phyloP scores from a whole-genome alignment of 2,797 vertebrate species.

The Peromyscus aztecus region DNA sequence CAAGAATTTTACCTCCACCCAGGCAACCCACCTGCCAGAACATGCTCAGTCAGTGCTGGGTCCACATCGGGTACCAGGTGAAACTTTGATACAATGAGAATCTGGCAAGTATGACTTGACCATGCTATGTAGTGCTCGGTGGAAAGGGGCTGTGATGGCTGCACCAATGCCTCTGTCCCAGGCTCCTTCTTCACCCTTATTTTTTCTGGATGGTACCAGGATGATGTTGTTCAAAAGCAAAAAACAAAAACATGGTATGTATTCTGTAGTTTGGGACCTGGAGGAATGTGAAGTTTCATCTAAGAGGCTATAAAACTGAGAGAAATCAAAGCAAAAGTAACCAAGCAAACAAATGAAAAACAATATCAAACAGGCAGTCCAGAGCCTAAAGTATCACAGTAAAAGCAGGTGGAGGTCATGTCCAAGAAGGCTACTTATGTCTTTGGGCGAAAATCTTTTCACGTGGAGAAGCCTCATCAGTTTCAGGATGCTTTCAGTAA shows the following conservation, averaged over 20 bases:
- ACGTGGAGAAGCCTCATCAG: not conserved
- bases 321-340: not conserved
- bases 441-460: not conserved
- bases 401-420: not conserved
- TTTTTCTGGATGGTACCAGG: not conserved
- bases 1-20: not conserved
- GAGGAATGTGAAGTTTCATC: slow-evolving; percentile 6
- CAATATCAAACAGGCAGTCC: not conserved
- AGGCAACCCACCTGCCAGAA: not conserved
- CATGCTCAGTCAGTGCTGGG: not conserved
- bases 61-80: too few species aligned
- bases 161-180: not conserved
- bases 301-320: not conserved
- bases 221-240: not conserved
- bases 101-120: too few species aligned
- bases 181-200: not conserved
- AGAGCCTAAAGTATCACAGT: slow-evolving; percentile 1
- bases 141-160: not conserved
- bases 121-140: accelerated
- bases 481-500: not conserved
- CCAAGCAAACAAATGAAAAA: not conserved
- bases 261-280: not conserved
- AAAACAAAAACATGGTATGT: not conserved
- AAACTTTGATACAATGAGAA: not conserved
- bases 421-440: not conserved